A percentile compares a stretch with the other conserved stretches of the same genome.
These are phyloP conservation scores for Drosophila fuyamai DNA, from an alignment of 1,140 invertebrate genomes.

Conservation along the genomic window DNA sequence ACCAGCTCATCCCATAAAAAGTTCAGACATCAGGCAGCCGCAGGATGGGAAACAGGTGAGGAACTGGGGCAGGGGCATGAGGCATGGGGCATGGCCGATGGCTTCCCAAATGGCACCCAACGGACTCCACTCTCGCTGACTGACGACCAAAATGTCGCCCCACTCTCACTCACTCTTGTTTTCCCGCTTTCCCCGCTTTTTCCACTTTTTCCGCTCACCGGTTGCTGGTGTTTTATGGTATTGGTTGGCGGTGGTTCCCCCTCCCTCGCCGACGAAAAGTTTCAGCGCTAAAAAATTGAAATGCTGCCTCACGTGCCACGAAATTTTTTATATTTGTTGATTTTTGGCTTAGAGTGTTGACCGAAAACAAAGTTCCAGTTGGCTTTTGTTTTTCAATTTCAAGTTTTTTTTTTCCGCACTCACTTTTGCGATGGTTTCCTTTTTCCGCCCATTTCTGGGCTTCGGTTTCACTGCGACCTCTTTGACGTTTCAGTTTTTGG, in stretches of 20 bases:
- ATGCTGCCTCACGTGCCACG: slow-evolving; percentile 76
- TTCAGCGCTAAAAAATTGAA: slow-evolving; percentile 80
- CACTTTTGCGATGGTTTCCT: slow-evolving; percentile 24
- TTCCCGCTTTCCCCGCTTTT: slow-evolving; percentile 16
- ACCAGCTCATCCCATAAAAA: slow-evolving; percentile 49
- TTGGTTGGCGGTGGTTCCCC: not conserved
- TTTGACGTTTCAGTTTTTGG: slow-evolving; percentile 37
- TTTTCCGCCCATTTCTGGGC: slow-evolving; percentile 28
- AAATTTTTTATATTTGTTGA: slow-evolving; percentile 82
- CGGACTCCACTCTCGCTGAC: slow-evolving; percentile 37
- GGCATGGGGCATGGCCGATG: slow-evolving; percentile 13
- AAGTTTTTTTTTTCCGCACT: slow-evolving; percentile 39
- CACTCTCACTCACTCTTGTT: slow-evolving; percentile 43
- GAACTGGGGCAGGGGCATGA: slow-evolving; percentile 12
- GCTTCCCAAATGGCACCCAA: slow-evolving; percentile 68
- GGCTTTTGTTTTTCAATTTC: slow-evolving; percentile 80
- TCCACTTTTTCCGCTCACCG: slow-evolving; percentile 26
- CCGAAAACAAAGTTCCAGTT: slow-evolving; percentile 80
- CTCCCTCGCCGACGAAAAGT: slow-evolving; percentile 52
- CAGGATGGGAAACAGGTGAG: slow-evolving; percentile 29
- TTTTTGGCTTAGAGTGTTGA: slow-evolving; percentile 84
- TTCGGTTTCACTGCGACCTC: slow-evolving; percentile 55
- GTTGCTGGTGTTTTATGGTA: slow-evolving; percentile 43
- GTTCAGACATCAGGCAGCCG: slow-evolving; percentile 76
- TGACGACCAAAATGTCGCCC: slow-evolving; percentile 66